These are phyloP conservation scores for Andrena minutula DNA, from an alignment of 2,888 invertebrate genomes.

Conservation along the genomic window DNA sequence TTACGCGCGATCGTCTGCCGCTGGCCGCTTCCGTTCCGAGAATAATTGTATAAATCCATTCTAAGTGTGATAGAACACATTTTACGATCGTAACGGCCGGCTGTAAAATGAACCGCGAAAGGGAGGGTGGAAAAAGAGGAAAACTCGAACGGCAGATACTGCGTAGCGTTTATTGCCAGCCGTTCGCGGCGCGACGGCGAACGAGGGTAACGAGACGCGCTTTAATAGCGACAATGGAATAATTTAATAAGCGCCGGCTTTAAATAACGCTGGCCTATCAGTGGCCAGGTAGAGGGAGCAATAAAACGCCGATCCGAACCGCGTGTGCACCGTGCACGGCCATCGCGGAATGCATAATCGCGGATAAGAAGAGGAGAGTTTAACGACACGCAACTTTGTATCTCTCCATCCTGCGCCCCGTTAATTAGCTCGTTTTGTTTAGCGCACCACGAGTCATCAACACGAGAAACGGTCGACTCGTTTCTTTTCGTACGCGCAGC, in stretches of 20 bases:
- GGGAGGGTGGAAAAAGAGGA: not conserved
- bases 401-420: conserved; percentile 16
- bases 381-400: conserved; percentile 31
- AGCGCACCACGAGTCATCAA: conserved; percentile 35
- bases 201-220: not conserved
- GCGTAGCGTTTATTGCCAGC: conserved; percentile 2
- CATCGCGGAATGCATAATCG: conserved; percentile 9
- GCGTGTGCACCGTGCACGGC: not conserved
- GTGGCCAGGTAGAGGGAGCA: not conserved
- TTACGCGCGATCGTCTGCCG: conserved; percentile 5
- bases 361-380: conserved; percentile 21
- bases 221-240: conserved; percentile 27
- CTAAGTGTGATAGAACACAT: conserved; percentile 33
- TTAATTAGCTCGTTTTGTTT: conserved; percentile 58
- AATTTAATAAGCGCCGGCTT: conserved; percentile 22
- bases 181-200: conserved; percentile 8
- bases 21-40: conserved; percentile 36
- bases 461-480: conserved; percentile 7
- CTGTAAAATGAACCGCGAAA: not conserved
- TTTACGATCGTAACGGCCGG: conserved; percentile 20
- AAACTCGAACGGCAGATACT: not conserved
- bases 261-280: conserved; percentile 10
- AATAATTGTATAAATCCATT: conserved; percentile 49
- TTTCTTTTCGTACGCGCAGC: not conserved
- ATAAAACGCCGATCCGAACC: conserved; percentile 8